Conservation (phyloP, 92 coral and sea anemone genomes). For the Muricea muricata region DNA sequence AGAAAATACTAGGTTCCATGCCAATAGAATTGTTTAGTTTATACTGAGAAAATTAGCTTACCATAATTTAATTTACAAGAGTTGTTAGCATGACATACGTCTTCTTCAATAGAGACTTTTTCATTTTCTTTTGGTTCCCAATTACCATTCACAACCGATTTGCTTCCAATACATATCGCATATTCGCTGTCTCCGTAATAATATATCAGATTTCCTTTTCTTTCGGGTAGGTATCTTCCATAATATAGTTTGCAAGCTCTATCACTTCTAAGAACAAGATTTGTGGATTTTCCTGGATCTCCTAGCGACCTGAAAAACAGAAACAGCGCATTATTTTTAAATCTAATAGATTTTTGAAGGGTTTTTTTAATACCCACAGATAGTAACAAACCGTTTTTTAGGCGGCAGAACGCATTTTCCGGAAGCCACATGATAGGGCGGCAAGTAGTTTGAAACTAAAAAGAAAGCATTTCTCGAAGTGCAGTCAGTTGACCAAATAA, state of each 20-base stretch:
- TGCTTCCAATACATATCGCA: not conserved
- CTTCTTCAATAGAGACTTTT: not conserved
- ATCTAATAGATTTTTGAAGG: not conserved
- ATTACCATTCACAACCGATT: too few species aligned
- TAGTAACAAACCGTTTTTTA: too few species aligned
- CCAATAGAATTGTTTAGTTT: too few species aligned
- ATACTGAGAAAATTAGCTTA: not conserved
- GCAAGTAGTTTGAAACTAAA: not conserved
- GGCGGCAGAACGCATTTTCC: constrained; percentile 29
- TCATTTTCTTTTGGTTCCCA: constrained; percentile 1
- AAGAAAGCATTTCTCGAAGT: constrained; percentile 12
- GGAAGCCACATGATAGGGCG: constrained; percentile 11
- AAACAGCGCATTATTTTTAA: not conserved
- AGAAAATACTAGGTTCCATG: not conserved
- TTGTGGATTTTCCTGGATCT: not conserved
- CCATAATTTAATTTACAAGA: not conserved
- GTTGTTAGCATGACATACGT: not conserved
- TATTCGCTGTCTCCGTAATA: not conserved
- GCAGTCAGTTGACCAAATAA: constrained; percentile 15
- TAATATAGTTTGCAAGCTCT: not conserved
- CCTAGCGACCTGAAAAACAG: not conserved
- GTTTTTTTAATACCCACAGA: not conserved
- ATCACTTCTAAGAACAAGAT: not conserved
- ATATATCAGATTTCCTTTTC: constrained; percentile 17
- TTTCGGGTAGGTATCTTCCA: not conserved